Evolutionary conservation across 2,888 invertebrate species (phyloP).

Genomic region (Brachyptera risi): DNA sequence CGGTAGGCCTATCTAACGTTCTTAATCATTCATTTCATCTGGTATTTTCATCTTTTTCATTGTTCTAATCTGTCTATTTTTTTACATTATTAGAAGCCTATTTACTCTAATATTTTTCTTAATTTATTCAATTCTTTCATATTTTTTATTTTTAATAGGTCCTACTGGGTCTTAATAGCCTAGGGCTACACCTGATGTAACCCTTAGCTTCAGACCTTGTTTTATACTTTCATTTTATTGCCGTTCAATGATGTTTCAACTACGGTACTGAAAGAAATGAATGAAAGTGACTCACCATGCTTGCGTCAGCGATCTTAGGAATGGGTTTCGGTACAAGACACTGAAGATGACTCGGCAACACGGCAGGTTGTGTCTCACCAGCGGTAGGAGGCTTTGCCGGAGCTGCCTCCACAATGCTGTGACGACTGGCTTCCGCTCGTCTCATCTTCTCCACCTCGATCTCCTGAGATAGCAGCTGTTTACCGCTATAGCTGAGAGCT

Average conservation of each 20-base stretch:
- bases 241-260: not conserved
- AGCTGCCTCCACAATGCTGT: conserved; percentile 1
- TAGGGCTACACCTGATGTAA: too few species aligned
- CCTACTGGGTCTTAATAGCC: too few species aligned
- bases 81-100: too few species aligned
- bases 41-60: too few species aligned
- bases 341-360: conserved; percentile 68
- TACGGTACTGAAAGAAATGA: not conserved
- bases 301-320: conserved; percentile 35
- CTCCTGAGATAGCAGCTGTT: conserved; percentile 78
- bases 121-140: too few species aligned
- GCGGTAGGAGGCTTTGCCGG: conserved; percentile 33
- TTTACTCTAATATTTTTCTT: too few species aligned
- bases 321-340: conserved; percentile 56
- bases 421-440: conserved; percentile 43
- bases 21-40: too few species aligned
- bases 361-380: too few species aligned
- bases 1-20: too few species aligned
- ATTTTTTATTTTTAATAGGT: too few species aligned
- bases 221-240: not conserved
- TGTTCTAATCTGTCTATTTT: too few species aligned
- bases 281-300: not conserved
- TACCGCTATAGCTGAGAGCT: conserved; percentile 60
- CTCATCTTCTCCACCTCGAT: conserved; percentile 75
- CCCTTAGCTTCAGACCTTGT: too few species aligned